Base-by-base conservation (phyloP, 2,113 vertebrate genomes). In the Amblyopsis rosae region DNA sequence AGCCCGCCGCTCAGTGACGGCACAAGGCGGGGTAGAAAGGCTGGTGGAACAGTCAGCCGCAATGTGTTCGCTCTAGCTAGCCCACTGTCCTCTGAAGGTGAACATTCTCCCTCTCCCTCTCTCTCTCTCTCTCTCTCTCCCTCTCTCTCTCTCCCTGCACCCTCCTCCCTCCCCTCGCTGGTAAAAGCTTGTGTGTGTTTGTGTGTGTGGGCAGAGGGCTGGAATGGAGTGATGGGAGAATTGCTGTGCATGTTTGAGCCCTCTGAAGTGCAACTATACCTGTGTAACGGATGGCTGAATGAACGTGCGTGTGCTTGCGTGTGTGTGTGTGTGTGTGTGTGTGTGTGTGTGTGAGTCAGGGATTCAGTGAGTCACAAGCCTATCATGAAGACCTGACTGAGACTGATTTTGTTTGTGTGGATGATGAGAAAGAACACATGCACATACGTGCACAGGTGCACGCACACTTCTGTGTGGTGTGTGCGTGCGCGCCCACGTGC, bases 31-130 rank as follows among this genome's bases (percentile, higher is more conserved):
- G 15, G 5, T 6, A 59, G 67, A 75, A 68, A 68, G 51, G 54
- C 67, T 6, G 0, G 59, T 73, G 65, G 79, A 67, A 83, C 67
- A 69, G 33, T 61, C 35, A 71, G 69, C 49, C 75, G 80, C 71
- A 77, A 62, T 84, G 67, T 76, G 69, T 76, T 83, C 69, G 67
- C 67, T 69, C 62, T 75, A 76, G 77, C 82, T 73, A 59, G 73
- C 69, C 74, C 66, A 64, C 67, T 51, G 45, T 48, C 51, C 71
- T 71, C 60, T 76, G 66, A 77, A 79, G 73, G 71, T 83, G 79
- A 82, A 59, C 63, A 50, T 47, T 71, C 70, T 57, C 56, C 62
- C 62, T 55, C 6, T 63, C 32, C 4, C 12, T 26, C 41, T 45
- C 19, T 8, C 8, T 2, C 51, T 49, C 47, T 41, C 67, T 47